A percentile compares a stretch with the other conserved stretches of the same genome.
Conservation (phyloP, 2,113 vertebrate genomes). For the Odobenus rosmarus region DNA sequence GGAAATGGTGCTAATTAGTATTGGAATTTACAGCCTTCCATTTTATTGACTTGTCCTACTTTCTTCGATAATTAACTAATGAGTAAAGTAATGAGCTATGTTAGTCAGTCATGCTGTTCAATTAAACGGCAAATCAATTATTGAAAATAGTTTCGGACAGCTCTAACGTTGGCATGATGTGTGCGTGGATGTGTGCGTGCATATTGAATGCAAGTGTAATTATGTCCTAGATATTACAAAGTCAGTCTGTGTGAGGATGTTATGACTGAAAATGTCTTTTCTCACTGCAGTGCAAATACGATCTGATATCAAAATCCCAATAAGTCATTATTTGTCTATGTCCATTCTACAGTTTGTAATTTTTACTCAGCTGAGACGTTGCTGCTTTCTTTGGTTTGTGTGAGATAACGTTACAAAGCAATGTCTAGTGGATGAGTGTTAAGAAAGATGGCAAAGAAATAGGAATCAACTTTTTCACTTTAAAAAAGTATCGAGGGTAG, state of each 20-base stretch:
- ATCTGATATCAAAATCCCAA: background rate
- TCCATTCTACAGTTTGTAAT: background rate
- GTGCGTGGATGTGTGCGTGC: conserved; percentile 53
- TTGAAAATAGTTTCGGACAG: conserved; percentile 98
- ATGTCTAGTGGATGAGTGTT: background rate
- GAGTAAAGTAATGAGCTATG: conserved; percentile 99
- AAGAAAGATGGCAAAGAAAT: background rate
- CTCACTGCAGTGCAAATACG: background rate
- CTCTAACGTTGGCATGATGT: conserved; percentile 81
- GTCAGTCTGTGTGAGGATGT: background rate
- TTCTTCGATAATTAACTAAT: conserved; percentile 99
- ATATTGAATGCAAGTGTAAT: conserved; percentile 70
- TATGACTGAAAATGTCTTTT: conserved; percentile 43
- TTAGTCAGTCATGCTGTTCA: conserved; percentile 99
- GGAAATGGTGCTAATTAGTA: conserved; percentile 99
- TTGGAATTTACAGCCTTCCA: conserved; percentile 99
- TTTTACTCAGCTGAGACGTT: background rate
- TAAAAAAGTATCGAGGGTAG: background rate
- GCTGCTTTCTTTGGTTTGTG: background rate
- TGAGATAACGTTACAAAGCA: background rate
- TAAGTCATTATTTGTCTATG: background rate
- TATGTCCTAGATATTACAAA: conserved; percentile 75
- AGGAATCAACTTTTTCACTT: background rate
- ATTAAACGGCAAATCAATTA: conserved; percentile 99
- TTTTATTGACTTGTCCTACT: conserved; percentile 99